These are phyloP conservation scores for Tachystola acroxantha DNA, from an alignment of 2,888 invertebrate species.

Conservation along the genomic window DNA sequence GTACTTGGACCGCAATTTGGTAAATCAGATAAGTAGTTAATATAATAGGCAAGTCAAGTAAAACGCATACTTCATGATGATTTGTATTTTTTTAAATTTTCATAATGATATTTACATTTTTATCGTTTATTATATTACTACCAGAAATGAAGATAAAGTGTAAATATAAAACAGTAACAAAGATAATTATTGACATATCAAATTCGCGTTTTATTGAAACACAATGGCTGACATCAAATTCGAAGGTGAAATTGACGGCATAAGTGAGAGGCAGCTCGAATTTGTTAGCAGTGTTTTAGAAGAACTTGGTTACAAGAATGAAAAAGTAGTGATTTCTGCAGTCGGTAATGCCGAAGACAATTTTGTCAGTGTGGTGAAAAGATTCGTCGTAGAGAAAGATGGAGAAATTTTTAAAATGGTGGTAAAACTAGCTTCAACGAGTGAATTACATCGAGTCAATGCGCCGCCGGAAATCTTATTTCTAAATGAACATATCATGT, in stretches of 20 bases:
- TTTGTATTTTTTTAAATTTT: too few relatives aligned
- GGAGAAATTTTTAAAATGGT: conserved; percentile 25
- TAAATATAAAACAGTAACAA: too few relatives aligned
- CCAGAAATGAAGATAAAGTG: too few relatives aligned
- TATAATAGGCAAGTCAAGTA: too few relatives aligned
- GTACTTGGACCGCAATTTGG: too few relatives aligned
- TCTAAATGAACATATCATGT: conserved; percentile 31
- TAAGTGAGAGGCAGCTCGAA: conserved; percentile 27
- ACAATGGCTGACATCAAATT: conserved; percentile 20
- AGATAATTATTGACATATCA: too few relatives aligned
- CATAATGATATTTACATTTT: too few relatives aligned
- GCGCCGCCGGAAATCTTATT: conserved; percentile 19
- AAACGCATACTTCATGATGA: too few relatives aligned
- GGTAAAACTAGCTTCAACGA: conserved; percentile 29
- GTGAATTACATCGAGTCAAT: conserved; percentile 15
- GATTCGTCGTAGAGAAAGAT: conserved; percentile 25
- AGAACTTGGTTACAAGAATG: conserved; percentile 26
- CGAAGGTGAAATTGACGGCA: conserved; percentile 25
- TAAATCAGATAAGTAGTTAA: too few relatives aligned
- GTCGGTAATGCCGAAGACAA: conserved; percentile 35
- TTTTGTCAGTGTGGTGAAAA: conserved; percentile 26
- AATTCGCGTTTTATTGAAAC: background rate
- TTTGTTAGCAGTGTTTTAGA: conserved; percentile 30
- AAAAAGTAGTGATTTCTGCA: conserved; percentile 23
- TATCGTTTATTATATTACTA: too few relatives aligned